phyloP scores from a whole-genome alignment of 2,797 vertebrate species.

The Leptatherina wallacei region DNA sequence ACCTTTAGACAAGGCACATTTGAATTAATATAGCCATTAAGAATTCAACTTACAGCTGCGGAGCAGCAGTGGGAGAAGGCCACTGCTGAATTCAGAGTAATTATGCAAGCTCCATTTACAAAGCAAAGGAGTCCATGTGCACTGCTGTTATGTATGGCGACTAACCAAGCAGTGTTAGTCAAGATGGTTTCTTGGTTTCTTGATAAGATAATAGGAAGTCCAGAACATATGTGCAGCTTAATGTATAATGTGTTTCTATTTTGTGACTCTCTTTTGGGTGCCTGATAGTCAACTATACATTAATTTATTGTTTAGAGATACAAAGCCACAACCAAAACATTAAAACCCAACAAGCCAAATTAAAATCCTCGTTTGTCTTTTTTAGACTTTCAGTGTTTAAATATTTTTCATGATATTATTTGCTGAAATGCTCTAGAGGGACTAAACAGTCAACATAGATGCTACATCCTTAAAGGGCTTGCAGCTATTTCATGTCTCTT shows the following conservation, averaged over 20 bases:
- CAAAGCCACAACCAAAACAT: background rate
- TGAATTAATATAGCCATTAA: constrained; percentile 74
- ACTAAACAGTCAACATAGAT: constrained; percentile 25
- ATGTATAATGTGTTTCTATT: constrained; percentile 32
- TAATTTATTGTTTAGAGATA: background rate
- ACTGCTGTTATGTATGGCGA: constrained; percentile 12
- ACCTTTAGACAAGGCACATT: constrained; percentile 55
- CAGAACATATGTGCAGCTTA: constrained; percentile 44
- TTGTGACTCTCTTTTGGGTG: constrained; percentile 18
- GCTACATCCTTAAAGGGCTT: constrained; percentile 12
- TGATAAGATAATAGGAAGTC: constrained; percentile 40
- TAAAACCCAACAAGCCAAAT: background rate
- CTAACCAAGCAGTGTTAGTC: constrained; percentile 38
- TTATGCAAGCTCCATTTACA: constrained; percentile 61
- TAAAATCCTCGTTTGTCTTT: background rate
- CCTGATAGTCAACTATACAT: constrained; percentile 33
- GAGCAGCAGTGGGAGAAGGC: constrained; percentile 18
- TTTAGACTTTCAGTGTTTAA: constrained; percentile 2
- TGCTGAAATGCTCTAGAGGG: constrained; percentile 10
- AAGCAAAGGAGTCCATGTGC: constrained; percentile 41
- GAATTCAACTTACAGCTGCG: constrained; percentile 60
- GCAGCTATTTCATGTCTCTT: constrained; percentile 9
- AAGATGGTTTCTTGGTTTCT: constrained; percentile 41
- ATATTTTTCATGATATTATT: constrained; percentile 12
- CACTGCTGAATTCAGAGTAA: constrained; percentile 41